Percentiles rank a stretch among this genome's conserved stretches.
These are phyloP conservation scores for Dryobates pubescens DNA, from an alignment of 2,797 vertebrate genomes.

Conservation along the genomic window DNA sequence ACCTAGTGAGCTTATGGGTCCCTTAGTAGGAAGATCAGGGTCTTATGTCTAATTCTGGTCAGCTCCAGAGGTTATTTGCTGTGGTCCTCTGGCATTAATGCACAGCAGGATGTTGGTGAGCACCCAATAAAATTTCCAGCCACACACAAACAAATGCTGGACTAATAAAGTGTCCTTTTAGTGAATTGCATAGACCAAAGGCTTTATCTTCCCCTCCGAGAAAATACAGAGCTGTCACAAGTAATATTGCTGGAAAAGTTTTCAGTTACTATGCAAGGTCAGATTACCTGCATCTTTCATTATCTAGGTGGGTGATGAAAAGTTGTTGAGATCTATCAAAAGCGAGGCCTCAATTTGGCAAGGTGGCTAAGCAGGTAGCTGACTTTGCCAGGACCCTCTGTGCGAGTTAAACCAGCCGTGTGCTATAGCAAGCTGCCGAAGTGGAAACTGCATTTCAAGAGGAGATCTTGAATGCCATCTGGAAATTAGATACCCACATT, in stretches of 20 bases:
- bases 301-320: neutral
- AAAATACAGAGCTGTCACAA: neutral
- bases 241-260: neutral
- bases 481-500: neutral
- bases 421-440: neutral
- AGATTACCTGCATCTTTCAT: neutral
- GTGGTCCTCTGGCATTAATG: neutral
- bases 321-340: conserved; percentile 1
- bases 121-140: neutral
- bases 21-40: neutral
- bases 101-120: neutral
- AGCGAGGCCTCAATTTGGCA: neutral
- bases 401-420: fast-evolving
- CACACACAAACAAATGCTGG: neutral
- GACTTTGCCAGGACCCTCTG: neutral
- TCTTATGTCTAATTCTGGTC: neutral
- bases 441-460: neutral
- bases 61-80: neutral
- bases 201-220: neutral
- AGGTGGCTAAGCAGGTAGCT: neutral
- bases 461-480: neutral
- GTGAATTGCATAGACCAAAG: neutral
- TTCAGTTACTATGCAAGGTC: conserved; percentile 14
- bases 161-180: neutral
- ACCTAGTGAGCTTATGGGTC: neutral